Conservation (phyloP, 2,888 invertebrate species). For the Diarsia rubi region DNA sequence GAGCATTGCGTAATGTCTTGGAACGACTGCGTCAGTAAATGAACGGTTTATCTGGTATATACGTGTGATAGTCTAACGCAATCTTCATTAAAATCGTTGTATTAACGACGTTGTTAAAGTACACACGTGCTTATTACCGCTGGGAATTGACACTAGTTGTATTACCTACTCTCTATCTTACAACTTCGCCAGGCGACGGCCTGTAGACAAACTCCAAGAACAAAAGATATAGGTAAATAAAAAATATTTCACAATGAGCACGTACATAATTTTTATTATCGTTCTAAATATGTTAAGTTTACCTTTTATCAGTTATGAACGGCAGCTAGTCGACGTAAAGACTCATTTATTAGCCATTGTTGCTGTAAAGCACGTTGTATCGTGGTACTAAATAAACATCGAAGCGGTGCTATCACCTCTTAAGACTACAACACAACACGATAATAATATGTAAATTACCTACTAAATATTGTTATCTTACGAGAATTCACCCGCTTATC, state of each 20-base stretch:
- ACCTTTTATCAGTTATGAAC: constrained; percentile 31
- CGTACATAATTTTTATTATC: constrained; percentile 30
- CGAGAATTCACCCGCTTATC: constrained; percentile 39
- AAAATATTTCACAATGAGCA: constrained; percentile 27
- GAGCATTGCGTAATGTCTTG: constrained; percentile 49
- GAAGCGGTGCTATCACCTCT: constrained; percentile 22
- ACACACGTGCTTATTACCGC: constrained; percentile 45
- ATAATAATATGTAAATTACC: constrained; percentile 55
- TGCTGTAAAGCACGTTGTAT: constrained; percentile 16
- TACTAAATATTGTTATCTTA: constrained; percentile 56
- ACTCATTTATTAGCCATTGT: constrained; percentile 22
- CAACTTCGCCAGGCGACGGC: not conserved
- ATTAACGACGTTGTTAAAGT: constrained; percentile 56
- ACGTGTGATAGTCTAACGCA: constrained; percentile 37
- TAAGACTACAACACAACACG: constrained; percentile 27
- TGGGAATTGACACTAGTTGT: constrained; percentile 29
- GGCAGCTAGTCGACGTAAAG: constrained; percentile 2
- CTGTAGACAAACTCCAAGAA: constrained; percentile 32
- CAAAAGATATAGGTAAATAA: constrained; percentile 11
- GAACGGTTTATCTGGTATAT: constrained; percentile 46
- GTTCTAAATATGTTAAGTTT: constrained; percentile 46
- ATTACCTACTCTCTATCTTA: constrained; percentile 28
- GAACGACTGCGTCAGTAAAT: constrained; percentile 45
- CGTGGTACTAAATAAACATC: not conserved
- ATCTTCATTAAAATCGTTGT: constrained; percentile 57